These are phyloP conservation scores for Brachyhypopomus occidentalis DNA, from an alignment of 2,113 vertebrate species.

Conservation along the genomic window DNA sequence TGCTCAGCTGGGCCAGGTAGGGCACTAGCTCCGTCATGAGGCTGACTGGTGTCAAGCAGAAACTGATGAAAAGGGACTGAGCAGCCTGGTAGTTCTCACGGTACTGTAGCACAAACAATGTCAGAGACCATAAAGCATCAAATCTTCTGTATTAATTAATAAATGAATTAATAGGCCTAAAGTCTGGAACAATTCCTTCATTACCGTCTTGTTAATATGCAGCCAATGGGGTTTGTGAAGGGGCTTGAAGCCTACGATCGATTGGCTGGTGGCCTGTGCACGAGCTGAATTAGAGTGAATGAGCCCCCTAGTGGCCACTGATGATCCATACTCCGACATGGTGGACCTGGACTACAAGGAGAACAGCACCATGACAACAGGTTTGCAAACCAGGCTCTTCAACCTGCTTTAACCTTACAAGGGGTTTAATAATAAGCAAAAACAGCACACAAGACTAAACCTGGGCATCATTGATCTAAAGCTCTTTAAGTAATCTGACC, in stretches of 20 bases:
- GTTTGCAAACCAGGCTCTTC: background rate
- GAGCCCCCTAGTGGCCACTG: slow-evolving; percentile 87
- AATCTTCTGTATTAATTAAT: too few species aligned
- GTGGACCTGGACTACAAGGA: slow-evolving; percentile 73
- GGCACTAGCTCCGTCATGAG: slow-evolving; percentile 91
- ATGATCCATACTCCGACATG: slow-evolving; percentile 83
- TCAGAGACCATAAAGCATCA: background rate
- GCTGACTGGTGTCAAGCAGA: slow-evolving; percentile 83
- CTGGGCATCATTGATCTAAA: too few species aligned
- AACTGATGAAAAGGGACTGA: slow-evolving; percentile 86
- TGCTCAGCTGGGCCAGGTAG: slow-evolving; percentile 85
- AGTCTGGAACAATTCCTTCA: background rate
- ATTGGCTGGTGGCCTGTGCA: slow-evolving; percentile 76
- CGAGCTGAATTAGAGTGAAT: slow-evolving; percentile 86
- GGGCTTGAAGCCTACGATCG: slow-evolving; percentile 84
- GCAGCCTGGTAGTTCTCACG: slow-evolving; percentile 87
- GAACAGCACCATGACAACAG: slow-evolving; percentile 18
- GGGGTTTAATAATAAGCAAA: background rate
- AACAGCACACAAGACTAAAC: too few species aligned
- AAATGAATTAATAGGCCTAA: background rate
- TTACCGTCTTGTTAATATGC: slow-evolving; percentile 87
- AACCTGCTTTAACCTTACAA: background rate
- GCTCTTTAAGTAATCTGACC: too few species aligned
- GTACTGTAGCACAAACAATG: slow-evolving; percentile 72
- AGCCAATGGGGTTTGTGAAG: slow-evolving; percentile 96